A percentile compares a stretch with the other conserved stretches of the same genome.
phyloP scores from a whole-genome alignment of 2,113 vertebrate genomes.

The Thymallus thymallus region DNA sequence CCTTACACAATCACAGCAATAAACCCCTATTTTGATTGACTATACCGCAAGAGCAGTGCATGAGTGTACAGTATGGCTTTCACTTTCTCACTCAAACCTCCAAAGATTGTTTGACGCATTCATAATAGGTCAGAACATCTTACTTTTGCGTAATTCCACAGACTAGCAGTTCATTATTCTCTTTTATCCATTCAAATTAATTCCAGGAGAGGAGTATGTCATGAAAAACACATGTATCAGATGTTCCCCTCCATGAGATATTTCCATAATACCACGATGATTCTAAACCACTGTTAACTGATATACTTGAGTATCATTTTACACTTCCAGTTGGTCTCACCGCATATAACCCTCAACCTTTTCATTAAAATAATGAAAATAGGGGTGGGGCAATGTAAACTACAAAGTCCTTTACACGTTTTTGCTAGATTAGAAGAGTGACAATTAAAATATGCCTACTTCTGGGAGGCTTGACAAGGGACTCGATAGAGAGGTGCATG shows the following conservation, averaged over 20 bases:
- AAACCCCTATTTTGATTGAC: background rate
- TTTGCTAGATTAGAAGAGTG: background rate
- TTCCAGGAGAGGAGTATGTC: background rate
- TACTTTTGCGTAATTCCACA: too few species aligned
- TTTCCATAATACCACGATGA: background rate
- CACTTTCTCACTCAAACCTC: background rate
- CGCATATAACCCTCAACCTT: too few species aligned
- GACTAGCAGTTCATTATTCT: background rate
- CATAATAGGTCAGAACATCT: background rate
- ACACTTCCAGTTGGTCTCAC: too few species aligned
- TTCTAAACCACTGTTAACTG: background rate
- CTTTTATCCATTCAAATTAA: background rate
- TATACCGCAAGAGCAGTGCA: background rate
- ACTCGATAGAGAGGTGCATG: background rate
- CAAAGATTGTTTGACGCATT: background rate
- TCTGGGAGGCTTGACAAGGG: too few species aligned
- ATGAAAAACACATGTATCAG: background rate
- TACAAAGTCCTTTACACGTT: background rate
- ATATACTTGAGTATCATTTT: background rate
- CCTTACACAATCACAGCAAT: background rate
- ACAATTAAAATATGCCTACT: background rate
- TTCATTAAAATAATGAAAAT: background rate
- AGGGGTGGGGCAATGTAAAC: background rate
- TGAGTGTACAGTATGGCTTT: background rate
- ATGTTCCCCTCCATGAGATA: background rate